A percentile compares a stretch with the other conserved stretches of the same genome.
These are phyloP conservation scores for Bufo gargarizans DNA, from an alignment of 2,113 vertebrate species.

Conservation along the genomic window DNA sequence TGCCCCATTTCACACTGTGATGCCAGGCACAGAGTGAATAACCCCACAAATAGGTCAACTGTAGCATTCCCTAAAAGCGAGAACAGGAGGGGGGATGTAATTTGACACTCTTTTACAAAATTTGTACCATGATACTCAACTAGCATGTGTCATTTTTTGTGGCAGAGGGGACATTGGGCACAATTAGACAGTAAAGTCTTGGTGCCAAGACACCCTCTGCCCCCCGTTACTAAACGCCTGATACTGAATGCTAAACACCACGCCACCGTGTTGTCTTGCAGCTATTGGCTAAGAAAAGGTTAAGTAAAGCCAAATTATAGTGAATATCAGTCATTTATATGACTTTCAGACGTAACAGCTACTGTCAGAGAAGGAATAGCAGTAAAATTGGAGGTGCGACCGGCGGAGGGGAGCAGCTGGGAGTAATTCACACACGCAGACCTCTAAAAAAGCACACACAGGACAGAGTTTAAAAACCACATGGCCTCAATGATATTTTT, in stretches of 20 bases:
- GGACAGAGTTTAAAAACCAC: slow-evolving; percentile 82
- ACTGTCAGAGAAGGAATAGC: slow-evolving; percentile 54
- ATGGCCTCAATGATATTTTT: slow-evolving; percentile 86
- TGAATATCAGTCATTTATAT: neutral
- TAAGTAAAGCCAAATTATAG: neutral
- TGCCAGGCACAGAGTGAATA: too few species aligned
- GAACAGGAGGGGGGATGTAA: too few species aligned
- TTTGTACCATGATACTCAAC: too few species aligned
- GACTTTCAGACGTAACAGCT: slow-evolving; percentile 36
- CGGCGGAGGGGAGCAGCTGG: slow-evolving; percentile 88
- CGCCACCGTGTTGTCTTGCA: neutral
- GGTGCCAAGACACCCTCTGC: neutral
- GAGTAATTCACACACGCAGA: slow-evolving; percentile 85
- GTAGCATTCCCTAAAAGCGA: too few species aligned
- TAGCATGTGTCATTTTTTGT: too few species aligned
- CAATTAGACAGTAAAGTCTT: neutral
- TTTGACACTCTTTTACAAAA: too few species aligned
- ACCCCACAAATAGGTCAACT: too few species aligned
- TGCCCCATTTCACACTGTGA: too few species aligned
- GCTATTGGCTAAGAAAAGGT: neutral
- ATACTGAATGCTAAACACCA: neutral
- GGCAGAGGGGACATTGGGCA: too few species aligned
- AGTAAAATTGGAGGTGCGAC: slow-evolving; percentile 72
- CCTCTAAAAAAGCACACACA: slow-evolving; percentile 67
- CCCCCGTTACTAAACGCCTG: neutral